Evolutionary conservation across 2,113 vertebrate species (phyloP).

Genomic region (Lepisosteus oculatus): DNA sequence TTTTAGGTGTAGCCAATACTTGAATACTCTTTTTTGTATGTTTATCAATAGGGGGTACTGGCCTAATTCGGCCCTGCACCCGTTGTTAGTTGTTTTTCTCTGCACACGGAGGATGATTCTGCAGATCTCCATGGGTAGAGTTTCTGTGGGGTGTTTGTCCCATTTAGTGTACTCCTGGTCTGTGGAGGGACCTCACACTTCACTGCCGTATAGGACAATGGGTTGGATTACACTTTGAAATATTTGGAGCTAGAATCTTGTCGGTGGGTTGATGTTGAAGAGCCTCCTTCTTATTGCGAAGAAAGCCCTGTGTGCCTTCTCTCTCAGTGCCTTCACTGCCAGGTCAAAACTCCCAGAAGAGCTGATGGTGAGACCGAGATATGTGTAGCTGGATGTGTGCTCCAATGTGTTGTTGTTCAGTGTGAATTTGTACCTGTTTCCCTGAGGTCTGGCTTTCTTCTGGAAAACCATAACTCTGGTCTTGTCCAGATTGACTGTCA

Average conservation of each 20-base stretch:
- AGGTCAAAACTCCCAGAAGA: no score
- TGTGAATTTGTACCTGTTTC: no score
- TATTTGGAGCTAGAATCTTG: not conserved
- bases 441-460: no score
- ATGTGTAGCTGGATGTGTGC: no score
- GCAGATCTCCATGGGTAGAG: not conserved
- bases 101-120: not conserved
- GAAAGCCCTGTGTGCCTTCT: not conserved
- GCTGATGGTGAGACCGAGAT: no score
- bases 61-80: constrained; percentile 1
- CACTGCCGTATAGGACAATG: not conserved
- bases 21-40: not conserved
- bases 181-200: not conserved
- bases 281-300: not conserved
- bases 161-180: not conserved
- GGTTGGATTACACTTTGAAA: not conserved
- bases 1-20: not conserved
- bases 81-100: not conserved
- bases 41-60: not conserved
- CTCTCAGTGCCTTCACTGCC: no score
- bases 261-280: not conserved
- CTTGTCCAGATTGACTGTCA: no score
- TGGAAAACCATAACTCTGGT: no score
- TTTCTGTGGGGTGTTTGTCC: constrained; percentile 7
- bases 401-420: no score